A percentile compares a stretch with the other conserved stretches of the same genome.
Evolutionary conservation across 2,113 vertebrate genomes (phyloP).

Genomic region (Spermophilus dauricus): DNA sequence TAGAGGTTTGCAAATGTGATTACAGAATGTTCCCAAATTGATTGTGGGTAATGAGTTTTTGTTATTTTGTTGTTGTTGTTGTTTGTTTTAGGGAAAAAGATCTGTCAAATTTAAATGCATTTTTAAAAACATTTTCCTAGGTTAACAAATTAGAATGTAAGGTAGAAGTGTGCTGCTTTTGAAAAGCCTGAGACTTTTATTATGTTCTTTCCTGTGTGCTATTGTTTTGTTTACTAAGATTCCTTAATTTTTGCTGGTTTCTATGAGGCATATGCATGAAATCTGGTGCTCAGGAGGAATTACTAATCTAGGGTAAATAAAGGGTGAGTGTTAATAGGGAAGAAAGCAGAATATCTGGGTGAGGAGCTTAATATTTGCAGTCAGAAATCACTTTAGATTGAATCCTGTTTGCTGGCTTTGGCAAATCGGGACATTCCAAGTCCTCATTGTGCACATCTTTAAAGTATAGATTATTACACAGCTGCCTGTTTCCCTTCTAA

Average conservation of each 20-base stretch:
- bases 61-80: too few species aligned
- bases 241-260: neutral
- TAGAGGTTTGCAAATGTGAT: neutral
- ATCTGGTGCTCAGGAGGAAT: neutral
- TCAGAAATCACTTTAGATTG: neutral
- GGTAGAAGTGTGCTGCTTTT: neutral
- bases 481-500: neutral
- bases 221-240: neutral
- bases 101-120: neutral
- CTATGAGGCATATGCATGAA: neutral
- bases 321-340: neutral
- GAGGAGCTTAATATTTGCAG: neutral
- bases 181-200: neutral
- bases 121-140: neutral
- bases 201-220: neutral
- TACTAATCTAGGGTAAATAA: neutral
- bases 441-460: neutral
- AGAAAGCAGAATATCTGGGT: neutral
- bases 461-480: neutral
- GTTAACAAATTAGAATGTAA: neutral
- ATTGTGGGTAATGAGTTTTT: neutral
- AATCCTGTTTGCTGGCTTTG: neutral
- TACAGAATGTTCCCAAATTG: neutral
- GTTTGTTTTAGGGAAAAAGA: neutral
- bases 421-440: neutral